Evolutionary conservation across 2,113 vertebrate species (phyloP).

Genomic region (Pituophis catenifer): DNA sequence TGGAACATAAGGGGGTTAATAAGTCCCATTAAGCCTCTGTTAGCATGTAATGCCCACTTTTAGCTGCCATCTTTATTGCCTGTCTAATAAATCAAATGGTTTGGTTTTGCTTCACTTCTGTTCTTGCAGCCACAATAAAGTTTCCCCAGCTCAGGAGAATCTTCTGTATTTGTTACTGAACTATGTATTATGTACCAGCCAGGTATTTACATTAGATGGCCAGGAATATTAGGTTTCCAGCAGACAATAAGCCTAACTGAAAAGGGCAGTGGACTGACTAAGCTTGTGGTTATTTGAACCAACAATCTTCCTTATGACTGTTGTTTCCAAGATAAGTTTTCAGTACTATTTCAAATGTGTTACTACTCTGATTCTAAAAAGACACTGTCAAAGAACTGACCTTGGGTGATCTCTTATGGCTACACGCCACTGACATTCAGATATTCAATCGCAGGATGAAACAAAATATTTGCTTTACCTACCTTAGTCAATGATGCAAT

Average conservation of each 20-base stretch:
- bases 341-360: background rate
- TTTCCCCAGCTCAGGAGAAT: background rate
- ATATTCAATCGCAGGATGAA: background rate
- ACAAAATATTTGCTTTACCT: background rate
- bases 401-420: background rate
- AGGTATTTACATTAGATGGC: background rate
- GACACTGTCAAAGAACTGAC: background rate
- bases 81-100: background rate
- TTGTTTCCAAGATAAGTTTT: background rate
- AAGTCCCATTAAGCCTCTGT: background rate
- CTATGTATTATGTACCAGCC: background rate
- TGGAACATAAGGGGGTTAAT: background rate
- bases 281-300: background rate
- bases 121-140: background rate
- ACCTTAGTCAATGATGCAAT: background rate
- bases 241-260: background rate
- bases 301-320: background rate
- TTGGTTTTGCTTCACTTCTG: background rate
- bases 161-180: background rate
- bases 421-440: fast-evolving
- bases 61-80: background rate
- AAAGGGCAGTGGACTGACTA: background rate
- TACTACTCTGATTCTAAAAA: background rate
- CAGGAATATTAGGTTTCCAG: background rate
- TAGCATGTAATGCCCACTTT: background rate